Conservation (phyloP, 2,888 invertebrate species). For the Drosophila hamatofila region DNA sequence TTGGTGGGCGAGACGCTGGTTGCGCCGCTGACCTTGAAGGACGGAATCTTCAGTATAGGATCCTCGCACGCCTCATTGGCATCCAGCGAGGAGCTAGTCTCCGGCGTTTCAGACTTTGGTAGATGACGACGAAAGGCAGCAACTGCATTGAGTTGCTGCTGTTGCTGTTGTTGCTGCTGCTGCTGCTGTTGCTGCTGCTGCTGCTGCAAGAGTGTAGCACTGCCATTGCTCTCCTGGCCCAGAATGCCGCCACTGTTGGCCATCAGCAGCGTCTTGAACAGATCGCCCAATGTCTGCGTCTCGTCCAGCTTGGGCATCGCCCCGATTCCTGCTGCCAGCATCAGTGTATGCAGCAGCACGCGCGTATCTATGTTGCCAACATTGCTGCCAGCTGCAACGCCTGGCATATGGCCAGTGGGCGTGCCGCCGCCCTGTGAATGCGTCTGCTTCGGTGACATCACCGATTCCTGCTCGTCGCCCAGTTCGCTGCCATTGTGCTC, state of each 20-base stretch:
- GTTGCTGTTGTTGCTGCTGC: slow-evolving; percentile 75
- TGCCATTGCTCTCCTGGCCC: slow-evolving; percentile 66
- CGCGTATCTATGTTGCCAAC: slow-evolving; percentile 75
- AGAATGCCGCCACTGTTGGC: slow-evolving; percentile 69
- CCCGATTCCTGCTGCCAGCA: slow-evolving; percentile 79
- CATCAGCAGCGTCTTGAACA: slow-evolving; percentile 80
- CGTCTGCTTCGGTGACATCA: slow-evolving; percentile 55
- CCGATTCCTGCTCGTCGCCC: slow-evolving; percentile 54
- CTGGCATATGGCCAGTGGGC: slow-evolving; percentile 30
- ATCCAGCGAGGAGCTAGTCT: slow-evolving; percentile 85
- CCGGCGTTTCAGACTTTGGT: slow-evolving; percentile 86
- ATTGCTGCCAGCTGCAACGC: slow-evolving; percentile 13
- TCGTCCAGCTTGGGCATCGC: slow-evolving; percentile 78
- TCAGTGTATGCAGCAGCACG: slow-evolving; percentile 81
- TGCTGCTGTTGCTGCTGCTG: slow-evolving; percentile 77
- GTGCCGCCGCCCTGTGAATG: slow-evolving; percentile 39
- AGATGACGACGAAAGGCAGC: slow-evolving; percentile 79
- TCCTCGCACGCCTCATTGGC: slow-evolving; percentile 86
- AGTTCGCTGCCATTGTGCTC: slow-evolving; percentile 77
- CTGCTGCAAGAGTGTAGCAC: slow-evolving; percentile 75
- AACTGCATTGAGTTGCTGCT: slow-evolving; percentile 52
- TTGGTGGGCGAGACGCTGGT: slow-evolving; percentile 78
- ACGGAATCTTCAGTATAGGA: slow-evolving; percentile 95
- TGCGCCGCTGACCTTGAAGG: slow-evolving; percentile 90
- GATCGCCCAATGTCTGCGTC: slow-evolving; percentile 80